These are phyloP conservation scores for Strigamia maritima DNA, from an alignment of 2,888 invertebrate species.

Conservation along the genomic window DNA sequence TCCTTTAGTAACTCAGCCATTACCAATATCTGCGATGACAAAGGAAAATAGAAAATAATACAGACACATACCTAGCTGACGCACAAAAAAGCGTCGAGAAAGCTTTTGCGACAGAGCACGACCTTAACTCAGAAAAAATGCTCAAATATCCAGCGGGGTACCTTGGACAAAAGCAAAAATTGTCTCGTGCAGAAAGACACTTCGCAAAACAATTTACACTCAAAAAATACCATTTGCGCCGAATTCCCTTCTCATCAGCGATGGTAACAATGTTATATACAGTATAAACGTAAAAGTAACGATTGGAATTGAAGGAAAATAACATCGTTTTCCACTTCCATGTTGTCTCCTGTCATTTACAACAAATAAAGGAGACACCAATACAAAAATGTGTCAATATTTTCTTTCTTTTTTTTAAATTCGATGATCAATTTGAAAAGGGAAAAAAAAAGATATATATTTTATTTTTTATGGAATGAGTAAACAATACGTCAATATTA, in stretches of 20 bases:
- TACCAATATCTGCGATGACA: not conserved
- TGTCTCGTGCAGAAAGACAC: not conserved
- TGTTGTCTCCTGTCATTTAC: not conserved
- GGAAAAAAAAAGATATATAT: not conserved
- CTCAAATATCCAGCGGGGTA: not conserved
- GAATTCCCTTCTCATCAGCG: not conserved
- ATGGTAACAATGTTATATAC: not conserved
- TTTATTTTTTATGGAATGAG: not conserved
- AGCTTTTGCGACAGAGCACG: not conserved
- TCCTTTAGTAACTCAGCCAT: not conserved
- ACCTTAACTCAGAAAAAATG: not conserved
- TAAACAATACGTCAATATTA: not conserved
- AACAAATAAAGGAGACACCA: not conserved
- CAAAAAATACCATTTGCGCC: not conserved
- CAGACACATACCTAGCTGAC: not conserved
- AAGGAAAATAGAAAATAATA: not conserved
- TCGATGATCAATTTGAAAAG: too few relatives aligned
- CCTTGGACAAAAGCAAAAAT: not conserved
- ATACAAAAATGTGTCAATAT: not conserved
- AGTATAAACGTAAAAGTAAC: not conserved
- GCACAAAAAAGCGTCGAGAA: not conserved
- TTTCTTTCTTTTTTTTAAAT: too few relatives aligned
- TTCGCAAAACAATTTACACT: not conserved
- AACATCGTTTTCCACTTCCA: not conserved
- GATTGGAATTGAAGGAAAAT: not conserved